Evolutionary conservation across 2,113 vertebrate species (phyloP).

Genomic region (Pithys albifrons): DNA sequence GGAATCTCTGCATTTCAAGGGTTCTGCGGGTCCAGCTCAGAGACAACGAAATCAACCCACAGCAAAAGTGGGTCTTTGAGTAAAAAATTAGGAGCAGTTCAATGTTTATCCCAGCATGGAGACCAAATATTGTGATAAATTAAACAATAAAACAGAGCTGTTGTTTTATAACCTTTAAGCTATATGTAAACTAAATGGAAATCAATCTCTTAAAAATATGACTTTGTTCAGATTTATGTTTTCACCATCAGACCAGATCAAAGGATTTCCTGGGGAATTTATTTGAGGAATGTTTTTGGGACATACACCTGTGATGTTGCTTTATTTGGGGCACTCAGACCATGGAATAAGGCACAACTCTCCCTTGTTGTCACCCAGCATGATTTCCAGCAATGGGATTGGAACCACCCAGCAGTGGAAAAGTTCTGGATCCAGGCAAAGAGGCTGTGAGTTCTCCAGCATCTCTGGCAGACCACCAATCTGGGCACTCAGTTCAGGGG

Average conservation of each 20-base stretch:
- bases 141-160: background rate
- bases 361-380: background rate
- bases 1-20: background rate
- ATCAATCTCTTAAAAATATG: background rate
- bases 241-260: background rate
- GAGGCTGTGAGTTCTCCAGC: background rate
- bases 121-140: background rate
- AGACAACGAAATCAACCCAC: background rate
- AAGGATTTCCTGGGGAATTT: background rate
- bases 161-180: background rate
- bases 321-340: background rate
- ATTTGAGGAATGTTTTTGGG: background rate
- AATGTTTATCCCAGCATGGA: background rate
- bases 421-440: rapidly evolving
- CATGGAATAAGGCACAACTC: background rate
- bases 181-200: background rate
- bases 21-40: background rate
- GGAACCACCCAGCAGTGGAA: background rate
- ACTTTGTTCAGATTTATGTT: background rate
- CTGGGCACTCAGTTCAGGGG: background rate
- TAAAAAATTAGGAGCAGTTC: background rate
- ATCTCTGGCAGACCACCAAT: background rate
- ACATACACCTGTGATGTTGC: background rate
- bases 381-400: background rate
- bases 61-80: background rate